Base-by-base conservation (phyloP, 2,797 vertebrate species). In the Pristis pectinata region DNA sequence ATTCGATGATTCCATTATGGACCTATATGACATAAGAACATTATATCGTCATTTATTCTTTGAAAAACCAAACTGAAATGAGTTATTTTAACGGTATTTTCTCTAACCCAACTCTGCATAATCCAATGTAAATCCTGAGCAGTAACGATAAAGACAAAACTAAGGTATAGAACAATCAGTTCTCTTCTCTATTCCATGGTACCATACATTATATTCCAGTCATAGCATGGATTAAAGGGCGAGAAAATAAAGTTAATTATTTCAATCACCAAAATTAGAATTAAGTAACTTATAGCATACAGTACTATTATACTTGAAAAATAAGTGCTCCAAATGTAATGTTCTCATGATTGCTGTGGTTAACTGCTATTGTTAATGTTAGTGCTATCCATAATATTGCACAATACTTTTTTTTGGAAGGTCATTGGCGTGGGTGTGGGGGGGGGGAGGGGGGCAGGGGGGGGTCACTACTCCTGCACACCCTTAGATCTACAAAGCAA, bases 41-140 rank as follows among this genome's bases (percentile, higher is more conserved):
- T 98, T 97, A 97, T 97, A 96, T 97, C 98, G 98, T 98, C 98
- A 98, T 98, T 98, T 99, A 98, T 98, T 98, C 98, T 98, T 98
- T 97, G 97, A 97, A 96, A 97, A 97, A 97, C 97, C 97, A 97
- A 98, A 97, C 97, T 97, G 96, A 97, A 97, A 97, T 98, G 97
- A 98, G 97, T 97, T 97, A 97, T 97, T 97, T 98, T 95, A 98
- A 87, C 97, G 97, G 97, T 97, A 96, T 97, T 97, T 96, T 96
- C 97, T 97, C 97, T 97, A 97, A 97, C 97, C 97, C 97, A 97
- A 96, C 97, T 97, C 97, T 97, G 98, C 98, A 98, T 98, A 98
- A 24, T 72, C 24, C 44, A 53, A 34, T 93, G 67, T 93, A 93
- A 93, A 93, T 76, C 44, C 27, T n/a, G 70, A 67, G 10, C 34